Conservation (phyloP, 2,888 invertebrate species). For the Lissonota sp. region DNA sequence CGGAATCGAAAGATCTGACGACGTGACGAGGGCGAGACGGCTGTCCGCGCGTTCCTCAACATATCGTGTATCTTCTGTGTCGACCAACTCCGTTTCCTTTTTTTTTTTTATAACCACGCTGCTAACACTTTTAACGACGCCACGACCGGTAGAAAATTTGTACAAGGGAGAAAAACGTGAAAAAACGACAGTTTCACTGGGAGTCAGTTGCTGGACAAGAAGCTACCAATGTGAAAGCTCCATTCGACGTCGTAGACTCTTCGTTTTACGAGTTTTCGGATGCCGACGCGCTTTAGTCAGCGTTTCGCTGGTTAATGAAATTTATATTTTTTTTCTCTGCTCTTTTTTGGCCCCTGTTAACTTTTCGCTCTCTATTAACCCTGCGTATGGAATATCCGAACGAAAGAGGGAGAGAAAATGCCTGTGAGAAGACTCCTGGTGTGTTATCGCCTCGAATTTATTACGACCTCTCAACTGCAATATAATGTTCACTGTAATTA, state of each 20-base stretch:
- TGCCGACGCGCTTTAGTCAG: conserved; percentile 45
- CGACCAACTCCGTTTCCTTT: conserved; percentile 9
- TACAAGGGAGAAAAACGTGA: conserved; percentile 29
- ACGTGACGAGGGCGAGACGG: background rate
- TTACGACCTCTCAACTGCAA: conserved; percentile 18
- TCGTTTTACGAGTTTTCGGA: conserved; percentile 47
- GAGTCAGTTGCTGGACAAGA: conserved; percentile 17
- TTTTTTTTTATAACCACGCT: too few relatives aligned
- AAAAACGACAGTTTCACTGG: conserved; percentile 53
- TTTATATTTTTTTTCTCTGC: conserved; percentile 31
- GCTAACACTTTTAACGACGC: background rate
- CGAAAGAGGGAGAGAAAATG: conserved; percentile 34
- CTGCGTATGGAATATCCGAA: conserved; percentile 39
- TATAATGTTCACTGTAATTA: background rate
- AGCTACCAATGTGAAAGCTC: conserved; percentile 32
- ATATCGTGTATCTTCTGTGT: too few relatives aligned
- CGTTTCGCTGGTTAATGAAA: conserved; percentile 43
- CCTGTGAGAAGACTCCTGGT: conserved; percentile 49
- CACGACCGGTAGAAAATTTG: conserved; percentile 67
- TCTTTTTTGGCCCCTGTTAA: conserved; percentile 35
- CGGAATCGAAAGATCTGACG: too few relatives aligned
- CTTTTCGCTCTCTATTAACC: conserved; percentile 50
- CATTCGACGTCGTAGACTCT: conserved; percentile 58
- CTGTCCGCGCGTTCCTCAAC: conserved; percentile 2
- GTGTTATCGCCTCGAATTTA: conserved; percentile 61